Percentiles rank a stretch among this genome's conserved stretches.
phyloP scores from a whole-genome alignment of 2,113 vertebrate species.

The Cyphomyrus discorhynchus region DNA sequence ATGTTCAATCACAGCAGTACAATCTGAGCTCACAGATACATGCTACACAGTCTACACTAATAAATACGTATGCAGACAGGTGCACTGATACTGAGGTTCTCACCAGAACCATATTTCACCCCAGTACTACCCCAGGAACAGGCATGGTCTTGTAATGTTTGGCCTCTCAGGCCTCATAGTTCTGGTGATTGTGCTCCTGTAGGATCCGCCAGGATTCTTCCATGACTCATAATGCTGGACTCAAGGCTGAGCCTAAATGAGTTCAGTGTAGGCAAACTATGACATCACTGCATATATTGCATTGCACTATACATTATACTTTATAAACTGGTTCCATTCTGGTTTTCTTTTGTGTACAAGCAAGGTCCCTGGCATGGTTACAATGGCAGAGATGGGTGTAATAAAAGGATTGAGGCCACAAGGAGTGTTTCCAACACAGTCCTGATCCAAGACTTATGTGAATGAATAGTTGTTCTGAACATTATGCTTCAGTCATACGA shows the following conservation, averaged over 20 bases:
- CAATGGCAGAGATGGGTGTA: neutral
- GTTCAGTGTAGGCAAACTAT: neutral
- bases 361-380: neutral
- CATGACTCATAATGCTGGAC: neutral
- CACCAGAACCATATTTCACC: neutral
- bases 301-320: neutral
- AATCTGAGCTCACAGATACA: neutral
- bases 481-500: neutral
- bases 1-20: neutral
- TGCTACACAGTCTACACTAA: neutral
- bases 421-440: neutral
- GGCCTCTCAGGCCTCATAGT: neutral
- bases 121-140: neutral
- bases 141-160: neutral
- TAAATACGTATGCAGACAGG: neutral
- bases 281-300: neutral
- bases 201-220: neutral
- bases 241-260: neutral
- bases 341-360: neutral
- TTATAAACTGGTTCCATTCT: neutral
- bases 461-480: neutral
- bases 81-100: neutral
- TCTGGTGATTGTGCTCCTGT: neutral
- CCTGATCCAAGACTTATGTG: neutral
- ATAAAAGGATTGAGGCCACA: neutral